Evolutionary conservation across 2,888 invertebrate genomes (phyloP).

Genomic region (Holacanthella duospinosa): DNA sequence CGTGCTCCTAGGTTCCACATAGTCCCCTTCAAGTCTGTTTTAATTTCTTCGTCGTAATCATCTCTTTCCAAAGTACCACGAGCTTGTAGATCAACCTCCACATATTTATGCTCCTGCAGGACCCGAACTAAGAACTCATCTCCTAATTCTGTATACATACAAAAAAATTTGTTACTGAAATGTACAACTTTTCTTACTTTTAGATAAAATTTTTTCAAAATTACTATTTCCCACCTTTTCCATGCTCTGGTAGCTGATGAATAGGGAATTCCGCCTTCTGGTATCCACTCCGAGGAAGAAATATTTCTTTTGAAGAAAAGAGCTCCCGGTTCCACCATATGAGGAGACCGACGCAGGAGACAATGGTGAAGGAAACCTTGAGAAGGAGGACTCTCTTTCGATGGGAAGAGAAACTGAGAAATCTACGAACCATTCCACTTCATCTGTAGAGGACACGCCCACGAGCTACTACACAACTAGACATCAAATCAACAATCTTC

Average conservation of each 20-base stretch:
- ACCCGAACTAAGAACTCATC: slow-evolving; percentile 35
- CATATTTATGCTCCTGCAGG: slow-evolving; percentile 24
- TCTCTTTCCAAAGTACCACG: slow-evolving; percentile 12
- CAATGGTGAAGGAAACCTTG: not conserved
- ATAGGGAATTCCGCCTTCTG: not conserved
- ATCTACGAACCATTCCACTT: no score
- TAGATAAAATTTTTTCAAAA: no score
- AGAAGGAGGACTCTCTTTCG: not conserved
- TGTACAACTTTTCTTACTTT: no score
- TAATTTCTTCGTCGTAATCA: slow-evolving; percentile 47
- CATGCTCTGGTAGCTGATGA: no score
- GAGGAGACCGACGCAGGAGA: not conserved
- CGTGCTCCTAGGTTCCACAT: slow-evolving; percentile 60
- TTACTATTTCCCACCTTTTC: no score
- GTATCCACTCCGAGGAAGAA: not conserved
- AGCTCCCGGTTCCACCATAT: not conserved
- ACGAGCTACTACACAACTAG: no score
- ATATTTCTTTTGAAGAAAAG: not conserved
- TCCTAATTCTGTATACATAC: slow-evolving; percentile 20
- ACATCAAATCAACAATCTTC: no score
- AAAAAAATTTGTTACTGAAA: not conserved
- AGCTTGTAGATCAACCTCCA: slow-evolving; percentile 26
- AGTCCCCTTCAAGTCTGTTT: slow-evolving; percentile 54
- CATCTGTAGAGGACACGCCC: no score
- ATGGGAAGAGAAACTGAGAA: not conserved